Base-by-base conservation (phyloP, 2,888 invertebrate genomes). In the Habroteleia sp. region DNA sequence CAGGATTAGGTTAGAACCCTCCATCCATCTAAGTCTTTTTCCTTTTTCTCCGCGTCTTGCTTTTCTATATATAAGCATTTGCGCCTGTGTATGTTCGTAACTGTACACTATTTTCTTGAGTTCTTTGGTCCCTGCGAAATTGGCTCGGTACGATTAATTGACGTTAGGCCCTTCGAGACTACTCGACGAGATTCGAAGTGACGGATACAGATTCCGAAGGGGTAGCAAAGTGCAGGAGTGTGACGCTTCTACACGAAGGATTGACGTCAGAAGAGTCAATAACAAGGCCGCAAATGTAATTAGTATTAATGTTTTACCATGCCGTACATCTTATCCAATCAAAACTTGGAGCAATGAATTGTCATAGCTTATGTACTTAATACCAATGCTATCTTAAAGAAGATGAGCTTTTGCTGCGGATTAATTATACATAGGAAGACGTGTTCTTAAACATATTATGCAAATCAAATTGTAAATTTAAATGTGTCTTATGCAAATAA, bases 111-210 rank as follows among this genome's bases (percentile, higher is more conserved):
- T 69, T 48, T 78, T 69, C 71, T 73, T 75, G 52, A 74, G 46
- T 76, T 63, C 58, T 76, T 62, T 75, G 74, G 74, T 76, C 80
- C 78, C 75, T 77, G 50, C 78, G 77, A 84, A 83, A 86, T 86
- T 86, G 84, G 83, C 84, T 80, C 79, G 84, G 77, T 80, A 79
- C 83, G 87, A 87, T 87, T 87, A 87, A 87, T 87, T 84, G 86
- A 85, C 83, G 80, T 78, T 78, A 78, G 81, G 71, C 82, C 82
- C 84, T 81, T 79, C 79, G 81, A 82, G 83, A 83, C 80, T 80
- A 73, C 80, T 78, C 77, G 80, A 81, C 80, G 80, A 81, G 83
- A 86, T 83, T 85, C 83, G 81, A 83, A 84, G 63, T 78, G 86
- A 86, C 86, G 84, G 82, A 16, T 76, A 73, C 76, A 79, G 75